Evolutionary conservation across 1,140 invertebrate species (phyloP), one percentile per base, ranked within the genome.

Genomic region (Drosophila ohnishii): DNA sequence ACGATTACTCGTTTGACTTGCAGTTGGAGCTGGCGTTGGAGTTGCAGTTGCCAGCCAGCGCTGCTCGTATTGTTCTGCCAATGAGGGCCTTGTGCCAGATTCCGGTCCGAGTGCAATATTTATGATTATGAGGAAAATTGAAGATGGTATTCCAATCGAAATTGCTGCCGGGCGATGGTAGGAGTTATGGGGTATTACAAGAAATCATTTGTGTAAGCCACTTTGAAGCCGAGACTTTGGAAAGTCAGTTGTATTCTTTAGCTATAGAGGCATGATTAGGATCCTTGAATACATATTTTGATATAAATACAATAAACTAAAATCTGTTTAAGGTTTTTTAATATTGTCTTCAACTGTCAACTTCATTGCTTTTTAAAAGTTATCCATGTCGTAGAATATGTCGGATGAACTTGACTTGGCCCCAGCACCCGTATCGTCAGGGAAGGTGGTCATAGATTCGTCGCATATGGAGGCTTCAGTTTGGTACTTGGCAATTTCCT

Each of bases 31-130:
- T 50, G 47, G 8, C 25, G 35, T 34, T 47, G 66, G 8, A 69
- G 40, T 69, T 30, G 67, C 64, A 70, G 34, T 16, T 35, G 16
- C 34, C 59, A 48, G 44, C 44, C 30, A 64, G 45, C 30, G 19
- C 64, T 70, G 42, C 51, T 76, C 78, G 66, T 85, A 64, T 56
- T 73, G 48, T 57, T 64, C 34, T 75, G 51, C 50, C 44, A 58
- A 57, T 58, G 19, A 6, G 67, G 47, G 75, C 81, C 80, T 84
- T 80, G 80, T 80, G 59, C 77, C 57, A 85, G 66, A 85, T 85
- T 70, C 45, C 25, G 47, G 51, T 40, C 67, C 60, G 60, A 76
- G 28, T 39, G 72, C 62, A 81, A 77, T 64, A 75, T 75, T 65
- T 75, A 55, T 75, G 60, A 57, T 65, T 56, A 74, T 62, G 59